Evolutionary conservation across 2,113 vertebrate species (phyloP), one percentile per base, ranked within the genome.

Genomic region (Trematomus loennbergii): DNA sequence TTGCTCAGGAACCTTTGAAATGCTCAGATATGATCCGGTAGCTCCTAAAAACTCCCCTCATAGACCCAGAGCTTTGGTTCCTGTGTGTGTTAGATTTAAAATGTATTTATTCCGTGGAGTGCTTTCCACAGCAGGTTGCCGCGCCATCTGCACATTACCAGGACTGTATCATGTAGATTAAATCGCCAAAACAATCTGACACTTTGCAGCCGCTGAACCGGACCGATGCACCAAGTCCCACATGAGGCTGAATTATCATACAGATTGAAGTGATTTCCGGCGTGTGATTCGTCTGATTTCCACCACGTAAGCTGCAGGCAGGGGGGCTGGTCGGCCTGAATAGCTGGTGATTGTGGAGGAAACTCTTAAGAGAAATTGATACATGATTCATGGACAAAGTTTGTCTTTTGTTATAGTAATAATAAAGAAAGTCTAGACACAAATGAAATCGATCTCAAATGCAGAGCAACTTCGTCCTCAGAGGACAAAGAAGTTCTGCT

Each of bases 241-340:
- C 29, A 72, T 67, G 83, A 88, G 68, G 67, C 33, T 75, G 61
- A 86, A 86, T 90, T 80, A 87, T 79, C 87, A 87, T 89, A 88
- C 78, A 87, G 88, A 91, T 82, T 88, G 87, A 81, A 88, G 61
- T 72, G 79, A 87, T 89, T 89, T 87, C 83, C 48, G 12, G 60
- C 72, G 59, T 79, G 74, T 81, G 74, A 75, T 87, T 85, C 73
- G 45, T 82, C 79, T 83, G 85, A 89, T 92, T 92, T 87, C 74
- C 58, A 72, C 22, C 62, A 57, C 72, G 85, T 65, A 85, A 55
- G 75, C 53, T 69, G 58, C 25, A 85, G 62, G 84, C 71, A 50
- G 87, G 88, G 77, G 78, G 87, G 55, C 84, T 66, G 78, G 40
- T 61, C 64, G 46, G 49, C 72, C 64, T 84, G 69, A 89, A 92